Percentiles rank a stretch among this genome's conserved stretches.
These are phyloP conservation scores for Apostichopus californicus DNA, from an alignment of 35 echinoderm and acorn worm species.

Conservation along the genomic window DNA sequence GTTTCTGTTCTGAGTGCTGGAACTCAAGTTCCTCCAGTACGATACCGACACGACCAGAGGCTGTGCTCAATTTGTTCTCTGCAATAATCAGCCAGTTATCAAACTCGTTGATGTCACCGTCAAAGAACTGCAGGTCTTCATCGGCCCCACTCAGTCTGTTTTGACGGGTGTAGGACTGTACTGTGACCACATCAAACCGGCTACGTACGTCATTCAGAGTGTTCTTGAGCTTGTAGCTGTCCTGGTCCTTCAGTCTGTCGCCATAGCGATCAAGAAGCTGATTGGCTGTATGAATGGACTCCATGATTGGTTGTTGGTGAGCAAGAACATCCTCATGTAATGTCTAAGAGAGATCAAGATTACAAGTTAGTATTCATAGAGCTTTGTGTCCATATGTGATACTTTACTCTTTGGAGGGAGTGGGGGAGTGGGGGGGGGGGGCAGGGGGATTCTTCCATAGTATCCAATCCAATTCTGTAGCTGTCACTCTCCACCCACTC, in stretches of 20 bases:
- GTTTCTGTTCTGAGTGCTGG: constrained; percentile 65
- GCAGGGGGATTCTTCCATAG: too few relatives aligned
- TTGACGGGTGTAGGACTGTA: constrained; percentile 85
- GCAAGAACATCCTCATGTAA: constrained; percentile 85
- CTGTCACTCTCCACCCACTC: too few relatives aligned
- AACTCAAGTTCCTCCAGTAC: constrained; percentile 63
- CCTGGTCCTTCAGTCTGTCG: constrained; percentile 80
- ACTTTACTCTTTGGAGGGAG: too few relatives aligned
- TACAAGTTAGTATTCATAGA: not conserved
- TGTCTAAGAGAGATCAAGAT: constrained; percentile 32
- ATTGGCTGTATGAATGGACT: constrained; percentile 82
- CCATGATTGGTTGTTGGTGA: constrained; percentile 92
- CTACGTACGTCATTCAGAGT: constrained; percentile 74
- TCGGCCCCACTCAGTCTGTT: constrained; percentile 71
- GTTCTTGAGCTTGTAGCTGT: constrained; percentile 88
- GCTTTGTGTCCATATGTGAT: not conserved
- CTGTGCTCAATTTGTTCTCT: constrained; percentile 61
- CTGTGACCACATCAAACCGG: constrained; percentile 75
- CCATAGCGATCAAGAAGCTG: constrained; percentile 83
- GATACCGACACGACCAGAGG: constrained; percentile 49
- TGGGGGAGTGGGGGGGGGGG: too few relatives aligned
- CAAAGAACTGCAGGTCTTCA: constrained; percentile 72
- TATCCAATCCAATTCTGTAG: too few relatives aligned
- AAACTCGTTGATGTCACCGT: constrained; percentile 78
- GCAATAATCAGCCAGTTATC: constrained; percentile 72